Percentiles rank a stretch among this genome's conserved stretches.
phyloP scores from a whole-genome alignment of 2,888 invertebrate species.

The Oscheius onirici region DNA sequence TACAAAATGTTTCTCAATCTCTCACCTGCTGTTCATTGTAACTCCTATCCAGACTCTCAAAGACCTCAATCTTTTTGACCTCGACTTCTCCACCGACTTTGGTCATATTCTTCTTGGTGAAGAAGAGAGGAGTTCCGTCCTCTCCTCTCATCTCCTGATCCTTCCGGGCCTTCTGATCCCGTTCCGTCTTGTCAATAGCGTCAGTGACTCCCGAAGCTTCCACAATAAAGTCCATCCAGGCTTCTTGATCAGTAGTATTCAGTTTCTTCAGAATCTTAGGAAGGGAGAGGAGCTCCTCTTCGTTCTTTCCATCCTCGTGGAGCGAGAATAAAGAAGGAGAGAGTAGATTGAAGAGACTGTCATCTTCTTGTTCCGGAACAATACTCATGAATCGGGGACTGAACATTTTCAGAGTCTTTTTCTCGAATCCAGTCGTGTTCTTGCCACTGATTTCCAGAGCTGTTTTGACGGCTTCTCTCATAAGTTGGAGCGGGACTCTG shows the following conservation, averaged over 20 bases:
- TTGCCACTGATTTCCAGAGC: conserved; percentile 64
- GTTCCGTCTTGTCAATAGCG: conserved; percentile 40
- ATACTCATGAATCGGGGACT: conserved; percentile 67
- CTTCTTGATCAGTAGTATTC: conserved; percentile 60
- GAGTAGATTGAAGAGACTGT: conserved; percentile 53
- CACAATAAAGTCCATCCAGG: conserved; percentile 69
- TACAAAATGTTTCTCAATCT: neutral
- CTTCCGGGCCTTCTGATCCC: conserved; percentile 32
- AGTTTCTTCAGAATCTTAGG: conserved; percentile 61
- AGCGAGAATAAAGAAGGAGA: conserved; percentile 69
- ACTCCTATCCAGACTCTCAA: conserved; percentile 60
- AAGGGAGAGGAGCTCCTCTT: conserved; percentile 62
- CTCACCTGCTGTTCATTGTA: conserved; percentile 62
- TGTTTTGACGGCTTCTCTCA: conserved; percentile 59
- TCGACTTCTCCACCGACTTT: conserved; percentile 54
- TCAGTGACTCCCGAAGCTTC: conserved; percentile 60
- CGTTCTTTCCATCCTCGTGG: conserved; percentile 63
- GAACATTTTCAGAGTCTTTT: conserved; percentile 64
- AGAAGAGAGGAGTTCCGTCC: conserved; percentile 50
- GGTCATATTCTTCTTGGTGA: conserved; percentile 41
- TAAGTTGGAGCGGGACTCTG: conserved; percentile 56
- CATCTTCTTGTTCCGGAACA: conserved; percentile 64
- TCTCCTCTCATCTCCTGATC: conserved; percentile 43
- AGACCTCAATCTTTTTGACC: conserved; percentile 60
- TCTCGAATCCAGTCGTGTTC: conserved; percentile 65